These are phyloP conservation scores for Periphyllus acericola DNA, from an alignment of 2,888 invertebrate species.

Conservation along the genomic window DNA sequence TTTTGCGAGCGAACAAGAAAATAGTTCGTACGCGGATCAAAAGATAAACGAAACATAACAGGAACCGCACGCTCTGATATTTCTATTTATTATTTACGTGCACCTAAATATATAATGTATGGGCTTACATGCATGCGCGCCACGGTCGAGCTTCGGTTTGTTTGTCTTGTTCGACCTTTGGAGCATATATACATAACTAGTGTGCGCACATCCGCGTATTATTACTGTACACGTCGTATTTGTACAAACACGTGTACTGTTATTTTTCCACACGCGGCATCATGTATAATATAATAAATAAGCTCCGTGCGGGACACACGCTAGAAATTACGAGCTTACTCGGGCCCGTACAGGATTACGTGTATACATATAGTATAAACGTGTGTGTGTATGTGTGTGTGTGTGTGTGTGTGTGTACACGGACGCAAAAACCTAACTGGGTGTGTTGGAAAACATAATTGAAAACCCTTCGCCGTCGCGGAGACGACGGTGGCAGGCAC, in stretches of 20 bases:
- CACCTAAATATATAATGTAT: background rate
- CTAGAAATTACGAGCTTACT: conserved; percentile 49
- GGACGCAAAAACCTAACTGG: conserved; percentile 5
- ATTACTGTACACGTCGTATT: background rate
- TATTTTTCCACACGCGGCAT: conserved; percentile 5
- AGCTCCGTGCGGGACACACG: conserved; percentile 14
- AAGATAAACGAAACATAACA: conserved; percentile 10
- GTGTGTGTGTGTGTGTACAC: background rate
- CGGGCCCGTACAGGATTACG: background rate
- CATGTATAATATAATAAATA: background rate
- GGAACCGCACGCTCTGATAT: background rate
- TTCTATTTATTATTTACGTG: background rate
- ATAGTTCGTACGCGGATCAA: background rate
- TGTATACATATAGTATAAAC: background rate
- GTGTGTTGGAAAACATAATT: conserved; percentile 40
- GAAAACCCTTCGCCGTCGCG: conserved; percentile 39
- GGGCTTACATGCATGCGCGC: background rate
- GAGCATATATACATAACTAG: no score
- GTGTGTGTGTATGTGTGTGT: background rate
- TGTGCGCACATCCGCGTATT: background rate
- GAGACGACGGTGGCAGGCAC: background rate
- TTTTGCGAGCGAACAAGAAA: background rate
- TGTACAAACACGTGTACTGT: conserved; percentile 22
- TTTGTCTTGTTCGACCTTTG: no score
- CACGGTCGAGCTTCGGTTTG: no score